Conservation (phyloP, 2,113 vertebrate genomes). For the Fulica atra region DNA sequence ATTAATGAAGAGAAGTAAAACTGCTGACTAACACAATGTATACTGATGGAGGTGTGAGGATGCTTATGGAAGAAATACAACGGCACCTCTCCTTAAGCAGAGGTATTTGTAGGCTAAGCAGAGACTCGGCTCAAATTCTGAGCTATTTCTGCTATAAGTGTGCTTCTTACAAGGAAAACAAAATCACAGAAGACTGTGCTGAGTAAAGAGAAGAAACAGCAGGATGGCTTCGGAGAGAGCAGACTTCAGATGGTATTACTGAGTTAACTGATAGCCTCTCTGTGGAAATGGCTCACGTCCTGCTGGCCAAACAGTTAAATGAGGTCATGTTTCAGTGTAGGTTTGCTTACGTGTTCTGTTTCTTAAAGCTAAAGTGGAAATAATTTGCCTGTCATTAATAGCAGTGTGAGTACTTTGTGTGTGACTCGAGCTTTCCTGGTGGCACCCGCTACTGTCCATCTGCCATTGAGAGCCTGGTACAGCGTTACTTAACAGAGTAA, state of each 20-base stretch:
- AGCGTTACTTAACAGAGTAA: neutral
- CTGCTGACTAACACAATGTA: slow-evolving; percentile 18
- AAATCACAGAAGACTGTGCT: neutral
- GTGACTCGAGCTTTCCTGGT: neutral
- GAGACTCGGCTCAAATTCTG: neutral
- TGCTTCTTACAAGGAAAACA: neutral
- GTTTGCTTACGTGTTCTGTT: neutral
- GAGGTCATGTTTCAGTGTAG: neutral
- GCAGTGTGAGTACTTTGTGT: no score
- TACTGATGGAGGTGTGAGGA: neutral
- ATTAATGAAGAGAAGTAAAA: slow-evolving; percentile 28
- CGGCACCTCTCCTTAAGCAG: neutral
- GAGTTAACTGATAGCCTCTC: neutral
- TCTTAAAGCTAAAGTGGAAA: neutral
- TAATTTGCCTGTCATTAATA: neutral
- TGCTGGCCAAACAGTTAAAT: neutral
- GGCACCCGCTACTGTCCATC: neutral
- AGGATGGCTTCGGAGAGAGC: neutral
- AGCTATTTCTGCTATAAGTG: neutral
- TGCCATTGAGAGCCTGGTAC: neutral
- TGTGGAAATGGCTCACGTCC: neutral
- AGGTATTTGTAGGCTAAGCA: neutral
- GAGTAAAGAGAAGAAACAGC: neutral
- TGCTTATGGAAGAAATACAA: neutral
- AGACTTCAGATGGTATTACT: accelerated